Conservation (phyloP, 1,140 invertebrate species). For the Drosophila setifemur region DNA sequence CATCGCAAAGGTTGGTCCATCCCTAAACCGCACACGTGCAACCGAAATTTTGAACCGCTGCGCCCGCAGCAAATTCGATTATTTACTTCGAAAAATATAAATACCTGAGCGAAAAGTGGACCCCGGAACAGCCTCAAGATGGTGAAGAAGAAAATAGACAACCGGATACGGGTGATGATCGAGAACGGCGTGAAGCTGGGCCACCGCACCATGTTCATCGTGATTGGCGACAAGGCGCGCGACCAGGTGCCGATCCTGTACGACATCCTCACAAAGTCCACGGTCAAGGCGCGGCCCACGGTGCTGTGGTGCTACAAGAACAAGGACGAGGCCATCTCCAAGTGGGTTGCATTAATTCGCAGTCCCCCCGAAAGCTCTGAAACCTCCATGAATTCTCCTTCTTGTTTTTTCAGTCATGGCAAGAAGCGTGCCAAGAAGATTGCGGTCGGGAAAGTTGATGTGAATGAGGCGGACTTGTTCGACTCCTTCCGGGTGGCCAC, state of each 20-base stretch:
- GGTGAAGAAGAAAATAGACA: slow-evolving; percentile 98
- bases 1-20: not conserved
- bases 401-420: slow-evolving; percentile 88
- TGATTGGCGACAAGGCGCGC: slow-evolving; percentile 97
- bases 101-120: not conserved
- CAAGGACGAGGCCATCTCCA: slow-evolving; percentile 93
- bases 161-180: slow-evolving; percentile 96
- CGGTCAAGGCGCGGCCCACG: slow-evolving; percentile 94
- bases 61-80: not conserved
- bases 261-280: slow-evolving; percentile 97
- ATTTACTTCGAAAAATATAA: not conserved
- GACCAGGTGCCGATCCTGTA: slow-evolving; percentile 99
- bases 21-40: slow-evolving; percentile 45
- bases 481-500: slow-evolving; percentile 98
- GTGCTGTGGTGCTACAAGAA: slow-evolving; percentile 99
- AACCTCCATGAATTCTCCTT: not conserved
- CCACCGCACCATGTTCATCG: slow-evolving; percentile 96
- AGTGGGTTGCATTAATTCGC: slow-evolving; percentile 83
- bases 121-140: slow-evolving; percentile 82
- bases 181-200: slow-evolving; percentile 96
- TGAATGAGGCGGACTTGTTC: slow-evolving; percentile 98
- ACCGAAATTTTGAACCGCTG: slow-evolving; percentile 24
- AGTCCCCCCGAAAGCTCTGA: not conserved
- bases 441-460: slow-evolving; percentile 92
- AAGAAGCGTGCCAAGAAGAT: slow-evolving; percentile 98